Base-by-base conservation (phyloP, 2,113 vertebrate species). In the Leptobrachium ailaonicum region DNA sequence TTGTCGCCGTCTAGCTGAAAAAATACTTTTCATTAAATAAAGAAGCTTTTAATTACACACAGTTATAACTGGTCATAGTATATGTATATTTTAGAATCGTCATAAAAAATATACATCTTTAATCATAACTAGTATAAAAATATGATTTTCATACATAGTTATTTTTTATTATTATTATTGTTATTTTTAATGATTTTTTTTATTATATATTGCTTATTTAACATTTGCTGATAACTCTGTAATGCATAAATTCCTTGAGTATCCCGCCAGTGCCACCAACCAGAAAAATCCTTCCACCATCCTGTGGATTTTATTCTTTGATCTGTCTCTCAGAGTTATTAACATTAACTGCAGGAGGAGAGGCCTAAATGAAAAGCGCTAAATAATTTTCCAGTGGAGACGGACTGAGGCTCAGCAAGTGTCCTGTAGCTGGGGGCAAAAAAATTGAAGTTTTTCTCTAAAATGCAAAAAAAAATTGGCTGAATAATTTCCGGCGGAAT, bases 241-340 rank as follows among this genome's bases (percentile, higher is more conserved):
- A 75, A 32, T 47, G 53, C 13, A 42, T 78, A 20, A 40, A 13
- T 11, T 58, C 9, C n/a, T 72, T 64, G 62, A 62, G 41, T 77
- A 66, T 43, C 0, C 0, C 76, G 63, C 0, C 0, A 60, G 41
- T 66, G 20, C 70, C 84, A 69, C 62, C 76, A 47, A 86, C 41
- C 73, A 86, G 80, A 87, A 80, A n/a, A 58, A 42, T 63, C 32
- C 79, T 87, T 86, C 78, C 45, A 1, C 75, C 71, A 80, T 86
- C 77, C 83, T 47, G 41, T 41, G 82, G 79, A 81, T 86, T 84
- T 60, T 83, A 9, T 84, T 78, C 83, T 90, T 88, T 90, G 84
- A 90, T 91, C 87, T 85, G 77, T 84, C 83, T 86, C 64, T 85
- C 79, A 76, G 8, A 44, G 78, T 88, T 92, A 87, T 84, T 88